Percentiles rank a stretch among this genome's conserved stretches.
Conservation (phyloP, 2,113 vertebrate species). For the Apodemus sylvaticus region DNA sequence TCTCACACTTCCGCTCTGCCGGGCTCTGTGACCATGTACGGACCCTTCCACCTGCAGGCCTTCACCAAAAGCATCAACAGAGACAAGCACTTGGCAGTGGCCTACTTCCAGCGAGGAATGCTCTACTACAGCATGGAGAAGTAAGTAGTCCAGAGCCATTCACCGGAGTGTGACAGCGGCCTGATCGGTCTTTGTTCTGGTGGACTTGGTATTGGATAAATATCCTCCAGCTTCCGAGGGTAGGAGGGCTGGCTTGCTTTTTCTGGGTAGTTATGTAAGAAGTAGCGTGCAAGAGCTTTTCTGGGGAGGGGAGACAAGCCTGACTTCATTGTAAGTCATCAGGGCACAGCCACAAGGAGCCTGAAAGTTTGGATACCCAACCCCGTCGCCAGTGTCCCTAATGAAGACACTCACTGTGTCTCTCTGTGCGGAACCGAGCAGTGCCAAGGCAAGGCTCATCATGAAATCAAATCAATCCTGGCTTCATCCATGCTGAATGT, state of each 20-base stretch:
- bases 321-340: neutral
- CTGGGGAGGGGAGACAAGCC: neutral
- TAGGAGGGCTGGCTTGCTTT: neutral
- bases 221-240: neutral
- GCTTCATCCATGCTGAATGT: neutral
- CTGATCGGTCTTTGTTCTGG: neutral
- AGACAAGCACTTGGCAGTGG: slow-evolving; percentile 94
- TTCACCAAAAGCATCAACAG: slow-evolving; percentile 93
- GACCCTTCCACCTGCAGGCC: slow-evolving; percentile 85
- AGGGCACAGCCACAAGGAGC: rapidly evolving
- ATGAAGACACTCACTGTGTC: rapidly evolving
- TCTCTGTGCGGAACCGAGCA: neutral
- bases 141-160: slow-evolving; percentile 82
- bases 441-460: too few species aligned
- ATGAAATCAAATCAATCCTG: neutral
- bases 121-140: slow-evolving; percentile 90
- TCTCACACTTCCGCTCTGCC: neutral
- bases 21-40: rapidly evolving
- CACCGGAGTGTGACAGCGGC: neutral
- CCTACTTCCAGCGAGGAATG: slow-evolving; percentile 95
- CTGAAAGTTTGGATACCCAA: neutral
- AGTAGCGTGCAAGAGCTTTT: rapidly evolving
- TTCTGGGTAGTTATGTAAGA: neutral
- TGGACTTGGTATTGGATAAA: neutral
- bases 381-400: neutral